These are phyloP conservation scores for Zophobas atratus DNA, from an alignment of 1,140 invertebrate species.

Conservation along the genomic window DNA sequence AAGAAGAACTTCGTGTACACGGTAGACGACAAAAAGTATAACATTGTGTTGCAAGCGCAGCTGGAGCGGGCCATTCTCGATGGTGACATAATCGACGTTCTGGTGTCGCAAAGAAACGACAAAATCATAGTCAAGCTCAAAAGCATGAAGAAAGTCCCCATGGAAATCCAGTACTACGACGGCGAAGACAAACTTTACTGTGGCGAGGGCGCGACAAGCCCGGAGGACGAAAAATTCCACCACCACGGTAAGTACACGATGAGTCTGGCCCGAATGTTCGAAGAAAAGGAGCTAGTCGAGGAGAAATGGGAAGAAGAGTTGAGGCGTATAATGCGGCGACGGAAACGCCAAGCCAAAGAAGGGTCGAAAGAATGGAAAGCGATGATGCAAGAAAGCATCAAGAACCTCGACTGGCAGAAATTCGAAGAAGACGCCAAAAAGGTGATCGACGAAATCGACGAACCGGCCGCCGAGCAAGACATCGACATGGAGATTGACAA, in stretches of 20 bases:
- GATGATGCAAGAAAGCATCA: slow-evolving; percentile 73
- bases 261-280: slow-evolving; percentile 81
- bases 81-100: slow-evolving; percentile 83
- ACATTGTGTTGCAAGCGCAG: slow-evolving; percentile 81
- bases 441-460: slow-evolving; percentile 69
- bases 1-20: slow-evolving; percentile 81
- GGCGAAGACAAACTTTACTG: slow-evolving; percentile 73
- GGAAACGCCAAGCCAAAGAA: slow-evolving; percentile 68
- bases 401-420: slow-evolving; percentile 76
- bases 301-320: slow-evolving; percentile 73
- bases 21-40: slow-evolving; percentile 80
- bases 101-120: slow-evolving; percentile 82
- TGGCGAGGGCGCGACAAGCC: slow-evolving; percentile 73
- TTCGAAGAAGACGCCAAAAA: slow-evolving; percentile 73
- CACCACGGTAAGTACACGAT: slow-evolving; percentile 72
- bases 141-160: slow-evolving; percentile 79
- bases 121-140: slow-evolving; percentile 81
- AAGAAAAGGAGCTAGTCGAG: slow-evolving; percentile 79
- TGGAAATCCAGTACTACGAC: slow-evolving; percentile 78
- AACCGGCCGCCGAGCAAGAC: slow-evolving; percentile 61
- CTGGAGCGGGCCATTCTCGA: slow-evolving; percentile 83
- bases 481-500: slow-evolving; percentile 70
- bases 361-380: slow-evolving; percentile 72
- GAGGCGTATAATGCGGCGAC: slow-evolving; percentile 62
- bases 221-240: slow-evolving; percentile 76